Percentiles rank a stretch among this genome's conserved stretches.
These are phyloP conservation scores for Euzophera pinguis DNA, from an alignment of 2,888 invertebrate species.

Conservation along the genomic window DNA sequence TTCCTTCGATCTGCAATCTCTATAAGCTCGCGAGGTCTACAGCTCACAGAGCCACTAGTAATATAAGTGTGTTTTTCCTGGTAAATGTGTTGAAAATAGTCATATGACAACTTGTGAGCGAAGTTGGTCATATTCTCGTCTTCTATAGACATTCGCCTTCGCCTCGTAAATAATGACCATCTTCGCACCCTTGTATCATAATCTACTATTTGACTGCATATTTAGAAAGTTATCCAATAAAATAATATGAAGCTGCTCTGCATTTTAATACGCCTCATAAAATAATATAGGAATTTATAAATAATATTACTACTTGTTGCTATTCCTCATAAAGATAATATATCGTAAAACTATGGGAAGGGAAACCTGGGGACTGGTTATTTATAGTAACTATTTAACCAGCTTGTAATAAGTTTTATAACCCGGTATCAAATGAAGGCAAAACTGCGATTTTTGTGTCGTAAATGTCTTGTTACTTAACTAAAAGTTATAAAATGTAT, in stretches of 20 bases:
- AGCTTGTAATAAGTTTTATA: slow-evolving; percentile 31
- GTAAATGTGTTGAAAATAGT: too few relatives aligned
- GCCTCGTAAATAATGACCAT: too few relatives aligned
- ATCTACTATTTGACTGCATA: too few relatives aligned
- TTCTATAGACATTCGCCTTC: too few relatives aligned
- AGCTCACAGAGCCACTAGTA: too few relatives aligned
- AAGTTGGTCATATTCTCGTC: too few relatives aligned
- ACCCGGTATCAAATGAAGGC: slow-evolving; percentile 20
- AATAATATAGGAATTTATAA: not conserved
- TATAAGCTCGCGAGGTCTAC: too few relatives aligned
- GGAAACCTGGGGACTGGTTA: slow-evolving; percentile 13
- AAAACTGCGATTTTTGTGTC: slow-evolving; percentile 8
- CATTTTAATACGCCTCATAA: not conserved
- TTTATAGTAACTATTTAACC: slow-evolving; percentile 36
- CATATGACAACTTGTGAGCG: too few relatives aligned
- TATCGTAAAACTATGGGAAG: slow-evolving; percentile 14
- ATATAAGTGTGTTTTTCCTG: too few relatives aligned
- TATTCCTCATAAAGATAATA: slow-evolving; percentile 5
- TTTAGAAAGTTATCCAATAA: not conserved
- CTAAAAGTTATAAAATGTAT: slow-evolving; percentile 31
- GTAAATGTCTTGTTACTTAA: not conserved
- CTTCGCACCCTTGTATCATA: too few relatives aligned
- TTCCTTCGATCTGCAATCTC: too few relatives aligned
- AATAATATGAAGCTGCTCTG: not conserved
- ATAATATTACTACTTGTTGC: not conserved